These are phyloP conservation scores for Hydractinia symbiolongicarpus DNA, from an alignment of 30 jellyfish, hydroid and myxozoan species.

Conservation along the genomic window DNA sequence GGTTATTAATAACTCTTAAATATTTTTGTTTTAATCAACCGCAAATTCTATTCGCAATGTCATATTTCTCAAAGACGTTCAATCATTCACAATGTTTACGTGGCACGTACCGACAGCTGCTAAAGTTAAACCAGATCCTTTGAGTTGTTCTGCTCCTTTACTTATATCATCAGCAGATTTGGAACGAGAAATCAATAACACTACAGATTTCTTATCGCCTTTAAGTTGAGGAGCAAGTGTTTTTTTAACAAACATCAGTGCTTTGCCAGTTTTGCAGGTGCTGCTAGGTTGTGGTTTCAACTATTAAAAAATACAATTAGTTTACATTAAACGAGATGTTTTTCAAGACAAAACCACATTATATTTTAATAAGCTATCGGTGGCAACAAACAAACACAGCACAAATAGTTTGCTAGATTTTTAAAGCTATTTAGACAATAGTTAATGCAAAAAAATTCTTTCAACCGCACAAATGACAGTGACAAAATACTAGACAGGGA, in stretches of 20 bases:
- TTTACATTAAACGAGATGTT: too few species aligned
- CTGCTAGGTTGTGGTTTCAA: conserved; percentile 63
- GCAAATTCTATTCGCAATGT: too few species aligned
- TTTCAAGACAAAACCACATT: too few species aligned
- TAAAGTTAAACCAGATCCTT: conserved; percentile 78
- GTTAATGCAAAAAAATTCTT: not conserved
- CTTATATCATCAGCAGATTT: conserved; percentile 78
- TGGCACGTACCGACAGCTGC: conserved; percentile 53
- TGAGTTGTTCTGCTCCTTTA: conserved; percentile 86
- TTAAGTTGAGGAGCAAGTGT: conserved; percentile 37
- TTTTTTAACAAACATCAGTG: conserved; percentile 60
- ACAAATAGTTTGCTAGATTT: too few species aligned
- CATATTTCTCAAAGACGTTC: too few species aligned
- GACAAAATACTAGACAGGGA: not conserved
- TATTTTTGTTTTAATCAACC: too few species aligned
- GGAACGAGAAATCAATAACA: conserved; percentile 62
- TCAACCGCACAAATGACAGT: not conserved
- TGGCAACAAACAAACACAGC: too few species aligned
- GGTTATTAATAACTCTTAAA: too few species aligned
- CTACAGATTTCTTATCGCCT: conserved; percentile 35
- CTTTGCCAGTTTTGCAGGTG: conserved; percentile 82
- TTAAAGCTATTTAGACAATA: too few species aligned
- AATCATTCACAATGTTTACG: too few species aligned
- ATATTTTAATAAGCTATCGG: too few species aligned
- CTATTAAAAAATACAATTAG: conserved; percentile 11